A percentile compares a stretch with the other conserved stretches of the same genome.
Conservation (phyloP, 2,113 vertebrate species). For the Gadus macrocephalus region DNA sequence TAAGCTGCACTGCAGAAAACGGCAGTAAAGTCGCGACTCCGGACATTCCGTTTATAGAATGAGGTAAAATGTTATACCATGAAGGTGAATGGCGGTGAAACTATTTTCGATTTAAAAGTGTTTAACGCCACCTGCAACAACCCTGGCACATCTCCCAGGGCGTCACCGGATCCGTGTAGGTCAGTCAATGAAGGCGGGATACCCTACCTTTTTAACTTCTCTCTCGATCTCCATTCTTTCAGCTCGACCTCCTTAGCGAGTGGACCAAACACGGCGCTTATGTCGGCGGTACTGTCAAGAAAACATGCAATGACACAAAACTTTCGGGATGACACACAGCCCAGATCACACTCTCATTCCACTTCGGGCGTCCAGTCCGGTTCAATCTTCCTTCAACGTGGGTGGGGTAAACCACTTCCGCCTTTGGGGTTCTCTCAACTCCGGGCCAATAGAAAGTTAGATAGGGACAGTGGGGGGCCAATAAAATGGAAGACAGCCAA, state of each 20-base stretch:
- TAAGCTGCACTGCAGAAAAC: no score
- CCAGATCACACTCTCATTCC: no score
- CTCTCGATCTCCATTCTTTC: constrained; percentile 69
- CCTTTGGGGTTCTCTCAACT: constrained; percentile 6
- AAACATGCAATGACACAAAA: neutral
- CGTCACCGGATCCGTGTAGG: no score
- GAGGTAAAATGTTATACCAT: no score
- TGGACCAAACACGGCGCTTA: neutral
- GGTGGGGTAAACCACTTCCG: constrained; percentile 9
- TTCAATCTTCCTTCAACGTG: constrained; percentile 27
- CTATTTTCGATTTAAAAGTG: no score
- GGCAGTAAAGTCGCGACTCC: no score
- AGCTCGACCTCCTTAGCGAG: neutral
- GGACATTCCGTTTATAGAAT: no score
- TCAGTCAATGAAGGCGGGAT: neutral
- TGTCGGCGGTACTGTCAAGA: neutral
- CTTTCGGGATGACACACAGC: constrained; percentile 5
- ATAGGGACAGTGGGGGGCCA: no score
- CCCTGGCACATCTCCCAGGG: no score
- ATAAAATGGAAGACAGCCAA: neutral
- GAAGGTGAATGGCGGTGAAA: no score
- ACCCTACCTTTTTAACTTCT: constrained; percentile 70
- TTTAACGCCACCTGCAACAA: no score
- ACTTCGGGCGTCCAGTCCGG: no score
- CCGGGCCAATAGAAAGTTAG: constrained; percentile 36